Evolutionary conservation across 2,113 vertebrate species (phyloP).

Genomic region (Mohoua ochrocephala): DNA sequence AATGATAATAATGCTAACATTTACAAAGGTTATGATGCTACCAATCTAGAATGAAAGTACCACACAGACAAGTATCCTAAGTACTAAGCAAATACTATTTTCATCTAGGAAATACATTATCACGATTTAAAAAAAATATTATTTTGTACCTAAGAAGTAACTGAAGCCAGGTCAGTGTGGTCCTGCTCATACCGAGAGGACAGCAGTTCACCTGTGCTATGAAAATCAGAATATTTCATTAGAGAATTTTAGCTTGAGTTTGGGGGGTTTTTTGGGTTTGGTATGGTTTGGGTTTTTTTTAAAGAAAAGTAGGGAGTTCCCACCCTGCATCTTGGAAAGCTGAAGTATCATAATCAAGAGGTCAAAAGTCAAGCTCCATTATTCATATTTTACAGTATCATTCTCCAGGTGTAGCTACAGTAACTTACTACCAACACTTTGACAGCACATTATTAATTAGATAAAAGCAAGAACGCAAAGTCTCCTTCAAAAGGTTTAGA

Average conservation of each 20-base stretch:
- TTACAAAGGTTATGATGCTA: not conserved
- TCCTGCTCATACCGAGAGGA: not conserved
- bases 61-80: not conserved
- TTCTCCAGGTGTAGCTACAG: not conserved
- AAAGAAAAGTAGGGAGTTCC: not conserved
- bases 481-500: not conserved
- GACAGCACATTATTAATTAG: not conserved
- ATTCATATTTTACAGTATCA: not conserved
- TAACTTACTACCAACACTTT: not conserved
- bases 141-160: not conserved
- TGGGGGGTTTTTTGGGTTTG: fast-evolving
- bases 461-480: not conserved
- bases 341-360: not conserved
- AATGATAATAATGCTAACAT: not conserved
- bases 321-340: not conserved
- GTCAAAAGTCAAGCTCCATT: not conserved
- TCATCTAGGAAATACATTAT: not conserved
- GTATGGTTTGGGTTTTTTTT: not conserved
- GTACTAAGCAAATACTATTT: not conserved
- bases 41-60: not conserved
- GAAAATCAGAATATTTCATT: not conserved
- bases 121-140: not conserved
- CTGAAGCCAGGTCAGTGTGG: not conserved
- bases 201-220: not conserved
- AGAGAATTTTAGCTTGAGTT: not conserved